Evolutionary conservation across 2,888 invertebrate species (phyloP).

Genomic region (Leptinotarsa peninsularis): DNA sequence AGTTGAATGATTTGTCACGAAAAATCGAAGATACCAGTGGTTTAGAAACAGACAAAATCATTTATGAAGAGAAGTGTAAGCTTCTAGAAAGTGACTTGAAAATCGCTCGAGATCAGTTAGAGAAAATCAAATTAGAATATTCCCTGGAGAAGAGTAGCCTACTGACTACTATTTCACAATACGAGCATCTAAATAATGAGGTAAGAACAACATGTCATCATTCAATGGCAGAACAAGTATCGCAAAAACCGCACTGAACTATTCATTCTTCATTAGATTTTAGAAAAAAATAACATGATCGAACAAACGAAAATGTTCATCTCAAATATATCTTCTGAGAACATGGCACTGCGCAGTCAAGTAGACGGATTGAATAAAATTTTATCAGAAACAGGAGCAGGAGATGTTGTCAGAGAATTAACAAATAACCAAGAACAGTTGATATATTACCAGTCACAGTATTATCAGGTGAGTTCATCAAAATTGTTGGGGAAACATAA

Average conservation of each 20-base stretch:
- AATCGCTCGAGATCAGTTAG: slow-evolving; percentile 36
- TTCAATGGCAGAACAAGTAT: too few species aligned
- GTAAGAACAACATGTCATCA: slow-evolving; percentile 12
- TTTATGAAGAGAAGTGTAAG: slow-evolving; percentile 44
- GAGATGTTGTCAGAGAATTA: slow-evolving; percentile 58
- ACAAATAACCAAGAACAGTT: slow-evolving; percentile 57
- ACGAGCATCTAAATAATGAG: slow-evolving; percentile 39
- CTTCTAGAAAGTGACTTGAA: slow-evolving; percentile 46
- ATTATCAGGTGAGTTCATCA: slow-evolving; percentile 51
- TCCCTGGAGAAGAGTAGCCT: slow-evolving; percentile 36
- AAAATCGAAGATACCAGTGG: slow-evolving; percentile 43
- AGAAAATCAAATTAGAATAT: slow-evolving; percentile 26
- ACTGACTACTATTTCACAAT: slow-evolving; percentile 32
- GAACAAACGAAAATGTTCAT: slow-evolving; percentile 51
- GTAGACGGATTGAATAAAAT: slow-evolving; percentile 56
- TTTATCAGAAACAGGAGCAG: slow-evolving; percentile 56
- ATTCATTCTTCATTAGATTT: slow-evolving; percentile 13
- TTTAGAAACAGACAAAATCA: slow-evolving; percentile 25
- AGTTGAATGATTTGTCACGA: slow-evolving; percentile 47
- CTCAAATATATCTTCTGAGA: slow-evolving; percentile 53
- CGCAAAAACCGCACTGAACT: too few species aligned
- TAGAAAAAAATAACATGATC: slow-evolving; percentile 52
- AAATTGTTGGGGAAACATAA: neutral
- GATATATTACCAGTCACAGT: slow-evolving; percentile 52
- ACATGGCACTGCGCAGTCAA: slow-evolving; percentile 54